Evolutionary conservation across 2,113 vertebrate species (phyloP).

Genomic region (Candoia aspera): DNA sequence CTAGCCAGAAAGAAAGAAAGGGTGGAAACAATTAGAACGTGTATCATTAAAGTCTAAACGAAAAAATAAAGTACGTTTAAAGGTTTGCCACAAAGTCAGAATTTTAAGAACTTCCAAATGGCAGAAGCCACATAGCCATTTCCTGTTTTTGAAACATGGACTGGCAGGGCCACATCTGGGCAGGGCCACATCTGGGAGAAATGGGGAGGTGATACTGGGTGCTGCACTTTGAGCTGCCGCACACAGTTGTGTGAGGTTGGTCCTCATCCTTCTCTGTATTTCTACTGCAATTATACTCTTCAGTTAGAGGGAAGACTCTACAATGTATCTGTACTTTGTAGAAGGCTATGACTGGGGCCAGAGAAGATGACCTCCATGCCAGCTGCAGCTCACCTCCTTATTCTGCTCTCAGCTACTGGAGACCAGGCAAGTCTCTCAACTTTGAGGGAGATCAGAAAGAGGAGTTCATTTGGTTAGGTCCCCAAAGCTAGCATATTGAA

Average conservation of each 20-base stretch:
- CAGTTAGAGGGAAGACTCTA: background rate
- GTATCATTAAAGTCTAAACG: background rate
- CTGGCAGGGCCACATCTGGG: background rate
- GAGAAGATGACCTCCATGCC: background rate
- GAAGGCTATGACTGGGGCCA: background rate
- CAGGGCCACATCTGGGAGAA: background rate
- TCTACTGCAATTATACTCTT: background rate
- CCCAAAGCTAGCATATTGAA: background rate
- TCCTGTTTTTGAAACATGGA: background rate
- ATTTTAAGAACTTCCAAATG: constrained; percentile 8
- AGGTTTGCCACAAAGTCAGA: constrained; percentile 8
- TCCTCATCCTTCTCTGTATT: background rate
- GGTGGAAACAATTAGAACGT: constrained; percentile 4
- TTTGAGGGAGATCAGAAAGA: background rate
- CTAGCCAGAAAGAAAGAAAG: constrained; percentile 47
- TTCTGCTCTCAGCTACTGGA: background rate
- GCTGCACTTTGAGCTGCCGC: background rate
- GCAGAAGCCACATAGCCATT: background rate
- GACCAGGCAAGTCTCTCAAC: background rate
- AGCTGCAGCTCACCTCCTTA: no score
- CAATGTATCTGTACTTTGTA: background rate
- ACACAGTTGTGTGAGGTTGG: background rate
- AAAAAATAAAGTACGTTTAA: background rate
- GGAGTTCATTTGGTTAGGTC: background rate
- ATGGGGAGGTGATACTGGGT: background rate